Conservation (phyloP, 2,113 vertebrate species). For the human (Homo sapiens) region DNA sequence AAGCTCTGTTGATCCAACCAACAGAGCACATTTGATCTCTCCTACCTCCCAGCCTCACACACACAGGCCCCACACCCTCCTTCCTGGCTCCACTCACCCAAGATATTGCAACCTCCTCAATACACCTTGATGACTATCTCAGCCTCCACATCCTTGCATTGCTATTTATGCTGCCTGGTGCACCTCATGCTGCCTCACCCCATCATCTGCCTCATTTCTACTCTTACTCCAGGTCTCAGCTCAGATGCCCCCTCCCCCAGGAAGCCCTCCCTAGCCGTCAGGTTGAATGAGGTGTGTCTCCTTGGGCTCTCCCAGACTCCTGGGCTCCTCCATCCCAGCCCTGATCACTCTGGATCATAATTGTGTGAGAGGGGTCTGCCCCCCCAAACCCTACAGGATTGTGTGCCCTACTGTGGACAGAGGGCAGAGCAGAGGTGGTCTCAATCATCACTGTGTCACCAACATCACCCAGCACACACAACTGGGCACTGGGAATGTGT, state of each 20-base stretch:
- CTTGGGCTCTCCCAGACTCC: neutral
- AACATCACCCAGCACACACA: neutral
- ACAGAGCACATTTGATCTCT: neutral
- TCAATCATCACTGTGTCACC: neutral
- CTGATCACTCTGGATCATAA: neutral
- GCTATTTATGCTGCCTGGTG: neutral
- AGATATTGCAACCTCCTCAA: neutral
- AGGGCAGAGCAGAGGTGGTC: neutral
- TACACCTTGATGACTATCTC: accelerated
- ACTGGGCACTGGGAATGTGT: too few species aligned
- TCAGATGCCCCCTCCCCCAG: neutral
- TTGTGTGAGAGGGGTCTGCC: neutral
- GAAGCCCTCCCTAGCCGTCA: neutral
- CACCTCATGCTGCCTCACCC: neutral
- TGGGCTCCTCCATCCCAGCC: neutral
- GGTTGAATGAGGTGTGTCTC: neutral
- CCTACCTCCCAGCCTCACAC: neutral
- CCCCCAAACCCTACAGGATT: neutral
- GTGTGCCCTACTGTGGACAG: neutral
- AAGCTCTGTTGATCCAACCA: neutral
- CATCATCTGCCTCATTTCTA: neutral
- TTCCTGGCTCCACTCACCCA: accelerated
- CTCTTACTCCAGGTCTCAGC: neutral
- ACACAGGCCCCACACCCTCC: too few species aligned
- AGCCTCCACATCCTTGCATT: neutral